Base-by-base conservation (phyloP, 2,113 vertebrate species). In the Seriola quinqueradiata region DNA sequence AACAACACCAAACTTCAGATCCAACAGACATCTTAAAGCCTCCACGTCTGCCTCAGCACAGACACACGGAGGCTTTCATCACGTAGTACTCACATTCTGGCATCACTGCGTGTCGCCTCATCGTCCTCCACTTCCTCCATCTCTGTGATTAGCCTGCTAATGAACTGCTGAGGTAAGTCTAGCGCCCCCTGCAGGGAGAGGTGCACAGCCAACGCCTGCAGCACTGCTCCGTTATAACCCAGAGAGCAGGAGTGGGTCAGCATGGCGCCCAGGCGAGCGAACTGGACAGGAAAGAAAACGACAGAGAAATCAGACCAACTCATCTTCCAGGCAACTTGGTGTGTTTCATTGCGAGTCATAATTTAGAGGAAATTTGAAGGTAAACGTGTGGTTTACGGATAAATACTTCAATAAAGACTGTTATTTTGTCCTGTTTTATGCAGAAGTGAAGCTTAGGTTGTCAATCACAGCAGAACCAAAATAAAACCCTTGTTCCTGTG, bases 161-260 rank as follows among this genome's bases (percentile, higher is more conserved):
- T 95, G 91, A 98, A 99, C 74, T 96, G 95, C 59, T 94, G 95
- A 55, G 96, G 96, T 25, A 89, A 42, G 10, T 89, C 87, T 16
- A 96, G 91, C 1, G 96, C 96, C 5, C 97, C 98, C 89, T 97
- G 97, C 77, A 99, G 92, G 0, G 98, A 97, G 4, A 97, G 95
- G 82, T 99, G 96, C 88, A 99, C 97, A 0, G 98, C 98, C 83
- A 99, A 87, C 1, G 98, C 97, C 93, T 99, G 97, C 85, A 99
- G 95, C 70, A 98, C 93, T 36, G 98, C 98, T 0, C 98, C 98
- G 0, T 99, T 99, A 81, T 99, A 99, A 54, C 98, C 98, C 93
- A 99, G 91, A 68, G 98, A 98, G 89, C 97, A 99, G 85, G 98
- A 95, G 17, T 99, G 98, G 11, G 98, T 99, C 71, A 99, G 88